A percentile compares a stretch with the other conserved stretches of the same genome.
phyloP scores from a whole-genome alignment of 2,113 vertebrate species.

The pig (Sus scrofa) region T2T-Sscrofa CM000812.6:199476001-199476500 shows the following conservation, averaged over 20 bases:
- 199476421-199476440: not conserved
- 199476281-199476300: not conserved
- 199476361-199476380: not conserved
- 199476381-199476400: not conserved
- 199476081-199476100: conserved; percentile 38
- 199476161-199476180: not conserved
- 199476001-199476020: not conserved
- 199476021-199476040: not conserved
- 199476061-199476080: not conserved
- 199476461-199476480: not conserved
- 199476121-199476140: conserved; percentile 4
- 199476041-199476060: conserved; percentile 54
- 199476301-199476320: not conserved
- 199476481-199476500: not conserved
- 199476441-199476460: not conserved
- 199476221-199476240: conserved; percentile 1
- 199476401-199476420: not conserved
- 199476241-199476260: not conserved
- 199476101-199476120: conserved; percentile 46
- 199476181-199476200: not conserved
- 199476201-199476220: not conserved
- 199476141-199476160: conserved; percentile 31
- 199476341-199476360: conserved; percentile 23
- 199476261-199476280: not conserved
- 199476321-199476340: conserved; percentile 18